Base-by-base conservation (phyloP, 2,888 invertebrate species). In the Beris morrisii region DNA sequence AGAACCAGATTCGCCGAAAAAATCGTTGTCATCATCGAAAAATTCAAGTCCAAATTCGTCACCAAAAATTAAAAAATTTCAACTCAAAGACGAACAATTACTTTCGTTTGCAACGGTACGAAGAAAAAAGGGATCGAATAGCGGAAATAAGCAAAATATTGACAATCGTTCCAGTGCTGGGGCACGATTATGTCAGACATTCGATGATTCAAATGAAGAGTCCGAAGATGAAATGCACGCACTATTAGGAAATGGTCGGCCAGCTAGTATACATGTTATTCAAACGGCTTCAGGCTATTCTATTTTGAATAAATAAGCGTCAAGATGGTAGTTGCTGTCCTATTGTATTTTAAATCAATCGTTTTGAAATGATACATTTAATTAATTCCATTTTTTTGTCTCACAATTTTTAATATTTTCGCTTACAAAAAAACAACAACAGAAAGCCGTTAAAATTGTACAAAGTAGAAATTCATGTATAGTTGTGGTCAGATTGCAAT, bases 11-110 rank as follows among this genome's bases (percentile, higher is more conserved):
- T 73, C 74, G 55, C 72, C 74, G 7, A 74, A 73, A 55, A 73
- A 72, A 70, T 72, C 73, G 6, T 46, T 71, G 46, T 71, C 71
- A 15, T 73, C 74, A 69, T 74, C 74, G 44, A 72, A 70, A 67
- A 72, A 73, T 64, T 73, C 73, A 15, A 73, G 73, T 61, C 74
- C 74, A 31, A 72, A 72, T 70, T 69, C 71, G 59, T 75, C 75
- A 52, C 74, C 74, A 12, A 75, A 75, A 43, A 46, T 38, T 15
- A 56, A 64, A 66, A 71, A 71, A 66, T 63, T 66, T 15, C 71
- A 69, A 54, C 69, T 53, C 64, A 64, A 64, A 64, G 64, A 64
- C 2, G 64, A 64, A 4, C 44, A 44, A 11, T 48, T 56, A 4
- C 15, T 45, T 5, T 48, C 46, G 31, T 32, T 57, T 30, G 65